Conservation (phyloP, 2,797 vertebrate genomes). For the Malacoraja senta region DNA sequence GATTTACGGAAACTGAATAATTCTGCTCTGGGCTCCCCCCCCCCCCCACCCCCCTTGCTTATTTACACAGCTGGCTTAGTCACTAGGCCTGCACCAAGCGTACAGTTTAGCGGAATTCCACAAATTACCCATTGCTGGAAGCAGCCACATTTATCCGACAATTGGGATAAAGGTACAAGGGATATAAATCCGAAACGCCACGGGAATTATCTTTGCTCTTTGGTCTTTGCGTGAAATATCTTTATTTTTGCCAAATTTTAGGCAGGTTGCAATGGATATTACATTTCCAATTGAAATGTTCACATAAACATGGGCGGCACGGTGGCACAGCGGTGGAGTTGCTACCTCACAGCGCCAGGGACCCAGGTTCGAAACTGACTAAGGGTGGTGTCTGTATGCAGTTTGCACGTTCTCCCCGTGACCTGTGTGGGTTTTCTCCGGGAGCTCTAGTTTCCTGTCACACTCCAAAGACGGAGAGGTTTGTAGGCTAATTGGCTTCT, state of each 20-base stretch:
- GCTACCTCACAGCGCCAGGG: no score
- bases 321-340: no score
- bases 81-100: conserved; percentile 42
- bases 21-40: conserved; percentile 55
- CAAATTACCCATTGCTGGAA: conserved; percentile 37
- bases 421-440: no score
- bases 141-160: conserved; percentile 45
- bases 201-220: neutral
- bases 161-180: conserved; percentile 39
- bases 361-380: no score
- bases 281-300: neutral
- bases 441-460: no score
- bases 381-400: no score
- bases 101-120: conserved; percentile 31
- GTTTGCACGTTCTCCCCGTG: no score
- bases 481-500: no score
- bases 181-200: neutral
- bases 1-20: conserved; percentile 59
- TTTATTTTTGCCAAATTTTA: neutral
- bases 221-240: neutral
- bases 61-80: conserved; percentile 69
- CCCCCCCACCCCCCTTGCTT: conserved; percentile 47
- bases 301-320: neutral
- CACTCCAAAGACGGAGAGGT: no score
- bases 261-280: neutral